Percentiles rank a stretch among this genome's conserved stretches.
These are phyloP conservation scores for Pangasianodon hypophthalmus DNA, from an alignment of 2,113 vertebrate species.

Conservation along the genomic window DNA sequence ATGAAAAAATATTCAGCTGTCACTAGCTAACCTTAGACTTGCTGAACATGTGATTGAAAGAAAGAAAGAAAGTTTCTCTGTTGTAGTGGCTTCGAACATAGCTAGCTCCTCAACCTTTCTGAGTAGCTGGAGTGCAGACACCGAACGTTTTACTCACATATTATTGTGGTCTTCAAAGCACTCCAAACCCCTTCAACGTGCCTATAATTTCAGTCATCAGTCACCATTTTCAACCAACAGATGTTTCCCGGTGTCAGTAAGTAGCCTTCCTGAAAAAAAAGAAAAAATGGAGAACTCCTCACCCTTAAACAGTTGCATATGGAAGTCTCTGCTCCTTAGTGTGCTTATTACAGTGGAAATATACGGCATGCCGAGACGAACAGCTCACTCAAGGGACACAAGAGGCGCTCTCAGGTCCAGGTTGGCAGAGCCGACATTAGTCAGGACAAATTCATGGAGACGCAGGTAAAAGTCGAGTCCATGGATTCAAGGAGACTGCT, in stretches of 20 bases:
- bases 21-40: neutral
- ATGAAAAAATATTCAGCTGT: neutral
- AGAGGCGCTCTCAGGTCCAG: constrained; percentile 3
- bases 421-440: neutral
- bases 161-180: constrained; percentile 65
- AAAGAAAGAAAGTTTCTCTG: neutral
- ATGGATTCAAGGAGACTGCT: neutral
- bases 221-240: constrained; percentile 76
- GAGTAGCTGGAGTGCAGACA: neutral
- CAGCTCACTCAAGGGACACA: constrained; percentile 12
- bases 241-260: constrained; percentile 75
- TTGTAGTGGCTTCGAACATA: neutral
- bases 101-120: constrained; percentile 24
- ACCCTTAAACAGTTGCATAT: constrained; percentile 69
- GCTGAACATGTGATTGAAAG: neutral
- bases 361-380: constrained; percentile 12
- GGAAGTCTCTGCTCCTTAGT: constrained; percentile 58
- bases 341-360: constrained; percentile 46
- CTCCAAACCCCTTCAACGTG: constrained; percentile 61
- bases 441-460: neutral
- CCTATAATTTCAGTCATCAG: constrained; percentile 75
- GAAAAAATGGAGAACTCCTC: constrained; percentile 65
- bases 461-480: neutral
- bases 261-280: constrained; percentile 52
- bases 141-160: constrained; percentile 53